Base-by-base conservation (phyloP, 2,797 vertebrate species). In the Etheostoma perlongum region DNA sequence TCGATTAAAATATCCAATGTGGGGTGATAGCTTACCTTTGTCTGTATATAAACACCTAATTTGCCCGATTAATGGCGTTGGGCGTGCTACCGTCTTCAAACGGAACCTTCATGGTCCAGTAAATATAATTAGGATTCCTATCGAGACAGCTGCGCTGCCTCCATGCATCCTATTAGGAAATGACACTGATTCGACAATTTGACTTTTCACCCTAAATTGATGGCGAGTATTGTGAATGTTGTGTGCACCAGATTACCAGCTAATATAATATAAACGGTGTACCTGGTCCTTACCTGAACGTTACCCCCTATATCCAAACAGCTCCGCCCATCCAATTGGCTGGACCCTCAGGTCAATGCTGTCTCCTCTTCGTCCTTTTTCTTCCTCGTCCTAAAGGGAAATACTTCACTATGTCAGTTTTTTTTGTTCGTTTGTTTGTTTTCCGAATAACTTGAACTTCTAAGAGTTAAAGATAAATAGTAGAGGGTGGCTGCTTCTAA, bases 231-330 rank as follows among this genome's bases (percentile, higher is more conserved):
- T 8, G 2, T 0, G 2, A 15, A n/a, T 21, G 9, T 14, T 25
- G 13, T 10, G n/a, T 59, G n/a, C 5, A 6, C 4, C 19, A 4
- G 7, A 40, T 44, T 44, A 44, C 13, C 1, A 44, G 16, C 21
- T 52, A 0, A 11, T 40, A 10, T 52, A 0, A 11, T 27, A 14
- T 9, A 36, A 52, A 23, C 2, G 9, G 2, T 11, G 10, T 10
- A 3, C 36, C 4, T 44, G 42, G 12, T 16, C 6, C 65, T 79
- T 54, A 84, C 86, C 83, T 80, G 81, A 1, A 36, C 4, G 61
- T 40, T 16, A 10, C 2, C 12, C 6, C 1, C 6, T 21, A 27
- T 4, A 1, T 3, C 3, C 13, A 18, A 27, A 10, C 53, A 65
- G 54, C 74, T 51, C 67, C 83, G 53, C 70, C 66, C 51, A n/a